Base-by-base conservation (phyloP, 2,113 vertebrate genomes). In the Tetrax tetrax region DNA sequence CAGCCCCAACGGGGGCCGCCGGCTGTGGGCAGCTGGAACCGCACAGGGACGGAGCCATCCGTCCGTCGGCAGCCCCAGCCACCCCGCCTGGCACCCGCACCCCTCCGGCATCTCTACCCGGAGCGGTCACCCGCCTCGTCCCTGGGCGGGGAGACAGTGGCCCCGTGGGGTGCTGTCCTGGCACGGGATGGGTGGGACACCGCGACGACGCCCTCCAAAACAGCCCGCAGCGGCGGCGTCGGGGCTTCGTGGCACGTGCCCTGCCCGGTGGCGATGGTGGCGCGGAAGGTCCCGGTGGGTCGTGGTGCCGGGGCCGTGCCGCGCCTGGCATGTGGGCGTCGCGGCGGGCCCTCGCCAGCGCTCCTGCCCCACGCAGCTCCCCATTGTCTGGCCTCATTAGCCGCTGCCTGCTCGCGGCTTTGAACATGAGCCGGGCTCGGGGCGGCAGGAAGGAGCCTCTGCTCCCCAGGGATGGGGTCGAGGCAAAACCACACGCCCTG, bases 401-500 rank as follows among this genome's bases (percentile, higher is more conserved):
- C 76, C 4, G 64, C 83, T 91, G 93, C 69, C 92, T 91, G 76
- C 68, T 77, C 14, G 4, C 1, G 15, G 83, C 96, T 95, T 95
- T 90, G 93, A 95, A 89, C 89, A 80, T 7, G 64, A 93, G 83
- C 77, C 8, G 72, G 51, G 91, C 64, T 83, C 10, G 3, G 80
- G 61, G 68, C 33, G 38, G 83, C 91, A 91, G 95, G 91, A 94
- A 94, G 91, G 87, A 96, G 91, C 91, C 95, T 89, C 77, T 38
- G 48, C 33, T 95, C 94, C 82, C 78, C 6, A 2, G 84, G 74
- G 92, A 89, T 23, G 69, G 70, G 87, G 72, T 84, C 48, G 9
- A 87, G 81, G 77, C 28, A 5, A 94, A 95, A 87, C 84, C 69
- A 3, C 74, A 29, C 2, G 10, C 56, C 57, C 45, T 1, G 2